Base-by-base conservation (phyloP, 2,113 vertebrate species). In the Sebastes fasciatus region DNA sequence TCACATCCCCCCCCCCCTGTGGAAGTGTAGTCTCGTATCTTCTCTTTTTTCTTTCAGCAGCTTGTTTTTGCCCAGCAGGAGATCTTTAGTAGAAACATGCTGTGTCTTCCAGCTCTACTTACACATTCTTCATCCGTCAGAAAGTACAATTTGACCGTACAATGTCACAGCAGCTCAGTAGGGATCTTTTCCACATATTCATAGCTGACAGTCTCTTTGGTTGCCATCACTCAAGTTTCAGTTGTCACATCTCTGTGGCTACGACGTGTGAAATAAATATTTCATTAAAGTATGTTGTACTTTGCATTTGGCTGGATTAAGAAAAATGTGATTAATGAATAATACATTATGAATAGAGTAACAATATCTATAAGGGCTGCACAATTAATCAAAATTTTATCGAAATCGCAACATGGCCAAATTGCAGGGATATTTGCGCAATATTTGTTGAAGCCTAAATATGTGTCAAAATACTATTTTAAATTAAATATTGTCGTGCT, bases 41-140 rank as follows among this genome's bases (percentile, higher is more conserved):
- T 26, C 0, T 17, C 23, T 61, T 5, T 63, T 19, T 70, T 73
- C n/a, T 23, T 75, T 77, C 78, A 58, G 74, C 80, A 45, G 42
- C 11, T 66, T 60, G 74, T 8, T 86, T 76, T 69, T 74, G 19
- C 65, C 40, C 64, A 62, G 43, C 16, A 19, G n/a, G 62, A 65
- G 79, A 62, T 62, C 16, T 61, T 65, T 45, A 61, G 67, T 62
- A n/a, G 21, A 45, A 48, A 61, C 54, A 48, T 19, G 4, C 12
- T 46, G 40, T 46, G 43, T 11, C 63, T 43, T 64, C 10, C 63
- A 58, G 60, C 45, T 70, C 26, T 48, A 52, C 21, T 52, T n/a
- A 43, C 42, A 45, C 58, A 40, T 7, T 61, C 6, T 64, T 63
- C 8, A 43, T 19, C 58, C 16, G 13, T 61, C 46, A 43, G 46